Evolutionary conservation across 2,113 vertebrate species (phyloP).

Genomic region (Willisornis vidua): DNA sequence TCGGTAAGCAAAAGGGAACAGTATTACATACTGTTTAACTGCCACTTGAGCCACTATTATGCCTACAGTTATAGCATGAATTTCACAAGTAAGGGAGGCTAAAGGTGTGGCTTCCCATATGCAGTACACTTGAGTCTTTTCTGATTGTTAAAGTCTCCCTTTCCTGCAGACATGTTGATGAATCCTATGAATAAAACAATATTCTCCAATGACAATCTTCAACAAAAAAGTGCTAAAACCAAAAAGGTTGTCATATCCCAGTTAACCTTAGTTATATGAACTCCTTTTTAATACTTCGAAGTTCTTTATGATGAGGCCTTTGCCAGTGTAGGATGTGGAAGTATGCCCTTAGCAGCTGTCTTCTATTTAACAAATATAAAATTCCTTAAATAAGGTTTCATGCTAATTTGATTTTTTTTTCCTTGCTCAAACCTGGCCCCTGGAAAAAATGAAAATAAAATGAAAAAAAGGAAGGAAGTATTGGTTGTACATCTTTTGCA

Average conservation of each 20-base stretch:
- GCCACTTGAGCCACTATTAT: neutral
- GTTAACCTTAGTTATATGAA: neutral
- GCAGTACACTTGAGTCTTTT: neutral
- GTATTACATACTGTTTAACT: neutral
- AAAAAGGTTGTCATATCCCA: neutral
- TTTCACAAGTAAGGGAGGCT: neutral
- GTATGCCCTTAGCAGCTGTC: neutral
- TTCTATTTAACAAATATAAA: neutral
- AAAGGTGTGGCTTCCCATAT: neutral
- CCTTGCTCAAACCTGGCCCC: neutral
- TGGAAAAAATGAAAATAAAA: neutral
- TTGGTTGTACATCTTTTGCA: neutral
- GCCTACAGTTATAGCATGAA: neutral
- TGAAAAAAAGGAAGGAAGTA: neutral
- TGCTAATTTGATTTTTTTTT: neutral
- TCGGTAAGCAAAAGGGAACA: neutral
- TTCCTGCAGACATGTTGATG: neutral
- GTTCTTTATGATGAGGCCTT: neutral
- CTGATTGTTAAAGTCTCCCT: neutral
- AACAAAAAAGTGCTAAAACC: neutral
- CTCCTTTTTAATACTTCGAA: neutral
- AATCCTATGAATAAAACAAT: neutral
- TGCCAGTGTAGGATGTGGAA: neutral
- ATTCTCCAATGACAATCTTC: neutral
- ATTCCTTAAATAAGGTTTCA: neutral